Evolutionary conservation across 2,113 vertebrate species (phyloP), one percentile per base, ranked within the genome.

Genomic region (Nerophis ophidion): DNA sequence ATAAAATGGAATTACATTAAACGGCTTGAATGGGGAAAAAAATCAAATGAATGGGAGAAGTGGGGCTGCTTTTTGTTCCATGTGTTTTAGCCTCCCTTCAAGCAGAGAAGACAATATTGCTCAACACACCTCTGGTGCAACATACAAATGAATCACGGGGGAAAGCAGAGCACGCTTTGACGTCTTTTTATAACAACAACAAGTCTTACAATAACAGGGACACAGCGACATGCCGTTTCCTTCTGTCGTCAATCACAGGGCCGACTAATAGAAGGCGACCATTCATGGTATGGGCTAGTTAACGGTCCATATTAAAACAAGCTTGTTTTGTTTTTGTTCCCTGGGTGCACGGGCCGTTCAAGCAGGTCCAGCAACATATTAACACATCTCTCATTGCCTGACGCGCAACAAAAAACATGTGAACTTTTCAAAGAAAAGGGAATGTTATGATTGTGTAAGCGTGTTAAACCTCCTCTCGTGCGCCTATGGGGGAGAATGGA

Each of bases 41-140:
- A 55, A 4, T 3, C 17, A 56, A 56, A 56, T 53, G 14, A 53
- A 54, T 54, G 36, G 54, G 19, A 44, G 40, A 49, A 49, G 48
- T 11, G 36, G 19, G 52, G n/a, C 75, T 81, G 82, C 81, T 82
- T 75, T 26, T 74, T 74, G 81, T 76, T 81, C 80, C 78, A 26
- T 46, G 6, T 74, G 69, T 79, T 85, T 68, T 79, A 76, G 81
- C 79, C 75, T 65, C 60, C 70, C 64, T 46, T 81, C 58, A 40
- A 42, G 82, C 58, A 40, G 14, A 13, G 56, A 5, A 65, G 53
- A 40, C 67, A 71, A 52, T 65, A 75, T 79, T 75, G 74, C 73
- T 75, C 66, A 80, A 76, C 54, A 4, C 66, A 57, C 65, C 34
- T 66, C 46, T 76, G 65, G 51, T 48, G 56, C 48, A 77, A 68